Conservation (phyloP, 2,888 invertebrate species). For the Eilema depressum region DNA sequence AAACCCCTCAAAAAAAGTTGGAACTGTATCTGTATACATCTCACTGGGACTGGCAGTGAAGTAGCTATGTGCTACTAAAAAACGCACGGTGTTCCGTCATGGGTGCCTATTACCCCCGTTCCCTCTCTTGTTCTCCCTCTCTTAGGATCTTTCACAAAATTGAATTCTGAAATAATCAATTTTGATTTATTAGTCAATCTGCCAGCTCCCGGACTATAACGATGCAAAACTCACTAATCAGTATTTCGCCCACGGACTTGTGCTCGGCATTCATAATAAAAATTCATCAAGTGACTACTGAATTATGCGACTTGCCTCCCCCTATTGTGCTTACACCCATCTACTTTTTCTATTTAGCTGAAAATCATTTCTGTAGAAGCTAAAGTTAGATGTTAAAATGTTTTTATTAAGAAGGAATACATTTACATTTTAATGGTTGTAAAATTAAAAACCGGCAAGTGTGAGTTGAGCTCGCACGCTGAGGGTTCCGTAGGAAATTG, state of each 20-base stretch:
- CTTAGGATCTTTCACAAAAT: too few species aligned
- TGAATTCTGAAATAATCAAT: neutral
- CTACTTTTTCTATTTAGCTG: slow-evolving; percentile 23
- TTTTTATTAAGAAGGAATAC: slow-evolving; percentile 16
- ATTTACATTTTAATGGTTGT: too few species aligned
- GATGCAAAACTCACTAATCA: slow-evolving; percentile 26
- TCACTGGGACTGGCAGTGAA: too few species aligned
- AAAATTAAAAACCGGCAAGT: too few species aligned
- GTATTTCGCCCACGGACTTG: slow-evolving; percentile 40
- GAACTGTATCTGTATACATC: too few species aligned
- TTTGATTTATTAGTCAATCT: neutral
- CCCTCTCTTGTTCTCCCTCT: too few species aligned
- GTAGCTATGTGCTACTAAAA: too few species aligned
- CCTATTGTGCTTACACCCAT: slow-evolving; percentile 28
- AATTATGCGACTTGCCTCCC: slow-evolving; percentile 22
- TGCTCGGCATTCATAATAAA: slow-evolving; percentile 43
- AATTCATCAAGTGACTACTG: slow-evolving; percentile 44
- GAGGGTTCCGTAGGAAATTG: too few species aligned
- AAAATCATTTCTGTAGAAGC: slow-evolving; percentile 33
- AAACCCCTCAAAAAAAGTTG: too few species aligned
- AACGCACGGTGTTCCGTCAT: too few species aligned
- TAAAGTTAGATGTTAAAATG: slow-evolving; percentile 29
- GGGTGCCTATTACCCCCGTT: too few species aligned
- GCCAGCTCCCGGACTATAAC: neutral
- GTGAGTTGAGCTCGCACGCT: too few species aligned